These are phyloP conservation scores for Littorina saxatilis DNA, from an alignment of 1,140 invertebrate species.

Conservation along the genomic window DNA sequence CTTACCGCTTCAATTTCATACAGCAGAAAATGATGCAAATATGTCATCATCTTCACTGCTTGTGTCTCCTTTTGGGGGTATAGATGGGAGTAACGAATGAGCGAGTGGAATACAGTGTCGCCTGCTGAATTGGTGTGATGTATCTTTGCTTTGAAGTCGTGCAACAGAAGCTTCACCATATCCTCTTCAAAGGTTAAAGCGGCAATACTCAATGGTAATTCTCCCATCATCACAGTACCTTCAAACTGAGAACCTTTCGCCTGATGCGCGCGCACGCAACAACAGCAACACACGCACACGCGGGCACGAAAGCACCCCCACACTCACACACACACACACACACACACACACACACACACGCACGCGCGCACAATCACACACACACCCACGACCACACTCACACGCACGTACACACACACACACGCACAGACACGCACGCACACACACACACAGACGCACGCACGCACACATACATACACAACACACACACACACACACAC, in stretches of 20 bases:
- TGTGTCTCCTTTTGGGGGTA: slow-evolving; percentile 54
- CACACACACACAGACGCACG: no score
- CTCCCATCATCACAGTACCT: slow-evolving; percentile 64
- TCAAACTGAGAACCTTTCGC: slow-evolving; percentile 52
- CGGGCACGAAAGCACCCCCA: background rate
- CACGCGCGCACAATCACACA: background rate
- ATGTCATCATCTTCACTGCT: slow-evolving; percentile 49
- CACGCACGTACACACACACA: background rate
- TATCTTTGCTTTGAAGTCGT: slow-evolving; percentile 35
- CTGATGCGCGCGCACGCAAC: background rate
- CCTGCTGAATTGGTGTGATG: slow-evolving; percentile 43
- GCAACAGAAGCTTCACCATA: slow-evolving; percentile 47
- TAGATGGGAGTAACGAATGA: slow-evolving; percentile 55
- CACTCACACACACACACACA: slow-evolving; percentile 19
- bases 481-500: background rate
- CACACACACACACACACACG: slow-evolving; percentile 9
- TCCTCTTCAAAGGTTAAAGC: slow-evolving; percentile 54
- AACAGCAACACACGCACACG: background rate
- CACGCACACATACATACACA: no score
- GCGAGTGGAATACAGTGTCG: slow-evolving; percentile 60
- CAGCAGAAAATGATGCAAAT: no score
- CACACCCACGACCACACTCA: background rate
- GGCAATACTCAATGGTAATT: slow-evolving; percentile 57
- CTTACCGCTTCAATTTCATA: no score
- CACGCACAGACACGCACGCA: no score